These are phyloP conservation scores for Mus musculus DNA, from an alignment of 2,113 vertebrate genomes.

Conservation along the genomic window GRCm39 chr3:134180501-134181000, in stretches of 20 bases:
- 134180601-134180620: neutral
- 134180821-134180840: neutral
- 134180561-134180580: neutral
- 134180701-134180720: neutral
- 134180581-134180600: neutral
- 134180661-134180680: fast-evolving
- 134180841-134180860: constrained; percentile 20
- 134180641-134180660: neutral
- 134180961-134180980: neutral
- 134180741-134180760: neutral
- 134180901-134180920: neutral
- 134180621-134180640: neutral
- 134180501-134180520: neutral
- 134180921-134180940: neutral
- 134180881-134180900: neutral
- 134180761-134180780: neutral
- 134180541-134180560: constrained; percentile 5
- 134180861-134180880: neutral
- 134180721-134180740: neutral
- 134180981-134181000: constrained; percentile 22
- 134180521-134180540: neutral
- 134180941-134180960: neutral
- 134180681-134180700: neutral
- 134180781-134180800: neutral
- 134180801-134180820: neutral